Conservation (phyloP, 1,140 invertebrate genomes). For the Coelopa frigida region DNA sequence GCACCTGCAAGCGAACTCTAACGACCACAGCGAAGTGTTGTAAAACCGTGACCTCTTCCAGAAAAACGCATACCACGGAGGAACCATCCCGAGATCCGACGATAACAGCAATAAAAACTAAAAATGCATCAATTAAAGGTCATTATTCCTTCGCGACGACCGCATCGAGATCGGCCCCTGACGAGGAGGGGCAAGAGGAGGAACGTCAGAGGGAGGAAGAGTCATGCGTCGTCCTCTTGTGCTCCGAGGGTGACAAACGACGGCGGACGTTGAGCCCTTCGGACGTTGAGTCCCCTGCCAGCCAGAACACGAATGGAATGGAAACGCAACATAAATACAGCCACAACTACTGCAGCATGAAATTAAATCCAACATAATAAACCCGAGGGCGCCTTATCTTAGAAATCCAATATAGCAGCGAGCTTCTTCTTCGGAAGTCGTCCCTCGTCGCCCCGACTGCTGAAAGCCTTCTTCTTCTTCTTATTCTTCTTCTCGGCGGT, state of each 20-base stretch:
- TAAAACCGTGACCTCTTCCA: too few relatives aligned
- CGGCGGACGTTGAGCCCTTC: slow-evolving; percentile 19
- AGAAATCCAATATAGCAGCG: slow-evolving; percentile 31
- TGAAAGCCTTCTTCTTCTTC: too few relatives aligned
- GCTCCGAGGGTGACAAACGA: slow-evolving; percentile 2
- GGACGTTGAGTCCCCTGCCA: slow-evolving; percentile 15
- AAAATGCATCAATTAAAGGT: too few relatives aligned
- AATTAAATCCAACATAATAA: slow-evolving; percentile 40
- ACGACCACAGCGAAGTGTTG: too few relatives aligned
- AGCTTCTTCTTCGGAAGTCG: slow-evolving; percentile 21
- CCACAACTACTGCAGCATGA: slow-evolving; percentile 43
- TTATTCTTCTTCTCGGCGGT: slow-evolving; percentile 21
- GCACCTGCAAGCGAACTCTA: too few relatives aligned
- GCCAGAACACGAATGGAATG: slow-evolving; percentile 22
- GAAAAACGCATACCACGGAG: too few relatives aligned
- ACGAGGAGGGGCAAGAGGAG: not conserved
- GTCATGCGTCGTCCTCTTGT: too few relatives aligned
- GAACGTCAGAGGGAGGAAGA: not conserved
- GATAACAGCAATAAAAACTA: too few relatives aligned
- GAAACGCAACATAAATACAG: slow-evolving; percentile 34
- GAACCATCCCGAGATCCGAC: too few relatives aligned
- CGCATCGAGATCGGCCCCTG: too few relatives aligned
- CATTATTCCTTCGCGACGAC: too few relatives aligned
- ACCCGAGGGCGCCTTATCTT: slow-evolving; percentile 26
- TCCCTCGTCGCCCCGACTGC: too few relatives aligned